phyloP scores from a whole-genome alignment of 2,797 vertebrate species.

The Naso thynnoides region DNA sequence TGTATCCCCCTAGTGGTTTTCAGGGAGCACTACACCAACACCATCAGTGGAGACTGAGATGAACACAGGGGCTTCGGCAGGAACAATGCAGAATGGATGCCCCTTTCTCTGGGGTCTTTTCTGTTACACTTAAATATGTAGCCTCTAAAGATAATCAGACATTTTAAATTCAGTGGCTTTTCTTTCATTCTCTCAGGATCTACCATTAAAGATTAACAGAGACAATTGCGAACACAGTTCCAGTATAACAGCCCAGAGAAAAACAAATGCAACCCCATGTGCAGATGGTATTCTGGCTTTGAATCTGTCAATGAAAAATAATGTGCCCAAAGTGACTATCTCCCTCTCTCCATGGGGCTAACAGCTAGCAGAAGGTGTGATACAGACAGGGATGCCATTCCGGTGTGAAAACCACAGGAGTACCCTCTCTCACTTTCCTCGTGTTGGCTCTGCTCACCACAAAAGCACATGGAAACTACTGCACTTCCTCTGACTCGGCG shows the following conservation, averaged over 20 bases:
- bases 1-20: conserved; percentile 79
- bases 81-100: background rate
- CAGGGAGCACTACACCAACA: conserved; percentile 49
- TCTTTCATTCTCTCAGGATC: background rate
- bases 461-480: conserved; percentile 60
- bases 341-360: conserved; percentile 69
- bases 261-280: conserved; percentile 19
- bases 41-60: background rate
- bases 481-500: conserved; percentile 72
- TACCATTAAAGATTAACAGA: background rate
- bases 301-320: conserved; percentile 67
- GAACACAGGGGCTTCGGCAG: background rate
- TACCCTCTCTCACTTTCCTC: conserved; percentile 68
- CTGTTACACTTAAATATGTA: background rate
- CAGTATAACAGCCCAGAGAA: background rate
- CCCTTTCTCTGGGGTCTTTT: background rate
- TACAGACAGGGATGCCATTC: conserved; percentile 78
- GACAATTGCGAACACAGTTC: background rate
- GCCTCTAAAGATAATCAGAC: conserved; percentile 6
- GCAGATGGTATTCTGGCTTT: conserved; percentile 50
- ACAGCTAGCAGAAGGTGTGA: conserved; percentile 82
- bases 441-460: conserved; percentile 56
- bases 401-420: conserved; percentile 81
- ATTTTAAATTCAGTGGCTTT: background rate
- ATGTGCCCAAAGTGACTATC: conserved; percentile 54